A percentile compares a stretch with the other conserved stretches of the same genome.
phyloP scores from a whole-genome alignment of 2,888 invertebrate species.

The Tipula helvola region DNA sequence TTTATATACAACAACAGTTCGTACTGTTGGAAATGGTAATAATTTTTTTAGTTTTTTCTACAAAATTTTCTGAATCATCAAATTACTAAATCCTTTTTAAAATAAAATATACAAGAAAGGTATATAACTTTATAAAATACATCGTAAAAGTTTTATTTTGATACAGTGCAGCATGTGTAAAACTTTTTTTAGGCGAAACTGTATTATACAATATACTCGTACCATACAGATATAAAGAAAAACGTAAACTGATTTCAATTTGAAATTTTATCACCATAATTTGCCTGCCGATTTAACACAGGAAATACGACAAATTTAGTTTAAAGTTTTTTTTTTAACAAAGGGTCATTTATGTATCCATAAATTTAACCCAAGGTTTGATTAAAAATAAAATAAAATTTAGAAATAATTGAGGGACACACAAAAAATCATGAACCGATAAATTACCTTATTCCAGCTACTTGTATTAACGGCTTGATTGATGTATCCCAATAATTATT shows the following conservation, averaged over 20 bases:
- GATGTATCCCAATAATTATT: background rate
- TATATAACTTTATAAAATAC: background rate
- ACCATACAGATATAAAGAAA: background rate
- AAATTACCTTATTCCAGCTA: conserved; percentile 8
- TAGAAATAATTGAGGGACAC: background rate
- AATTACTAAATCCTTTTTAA: background rate
- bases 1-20: background rate
- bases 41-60: background rate
- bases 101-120: background rate
- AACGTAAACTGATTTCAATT: background rate
- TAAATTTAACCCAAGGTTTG: background rate
- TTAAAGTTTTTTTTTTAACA: background rate
- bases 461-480: background rate
- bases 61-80: background rate
- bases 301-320: background rate
- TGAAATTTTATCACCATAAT: background rate
- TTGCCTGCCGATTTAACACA: background rate
- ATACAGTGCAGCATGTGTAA: background rate
- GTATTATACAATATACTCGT: background rate
- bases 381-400: background rate
- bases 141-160: background rate
- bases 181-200: background rate
- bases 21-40: background rate
- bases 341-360: background rate
- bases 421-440: background rate